Percentiles rank a stretch among this genome's conserved stretches.
These are phyloP conservation scores for Calidris pygmaea DNA, from an alignment of 2,113 vertebrate genomes.

Conservation along the genomic window DNA sequence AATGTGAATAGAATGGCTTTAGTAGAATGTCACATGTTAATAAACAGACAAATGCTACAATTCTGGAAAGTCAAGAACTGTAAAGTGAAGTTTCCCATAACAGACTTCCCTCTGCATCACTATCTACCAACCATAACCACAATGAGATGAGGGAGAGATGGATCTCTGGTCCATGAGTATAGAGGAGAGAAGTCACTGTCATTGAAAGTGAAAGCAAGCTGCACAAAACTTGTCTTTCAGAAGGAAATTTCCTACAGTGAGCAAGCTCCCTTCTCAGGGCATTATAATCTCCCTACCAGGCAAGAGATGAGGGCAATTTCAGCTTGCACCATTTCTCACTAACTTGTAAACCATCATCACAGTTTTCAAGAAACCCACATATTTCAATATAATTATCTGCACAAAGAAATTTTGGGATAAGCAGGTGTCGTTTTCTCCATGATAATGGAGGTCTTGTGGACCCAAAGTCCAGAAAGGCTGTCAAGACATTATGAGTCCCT, in stretches of 20 bases:
- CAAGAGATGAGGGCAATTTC: not conserved
- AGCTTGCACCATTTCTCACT: not conserved
- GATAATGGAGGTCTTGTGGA: too few relatives aligned
- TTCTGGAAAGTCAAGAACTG: not conserved
- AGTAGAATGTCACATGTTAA: not conserved
- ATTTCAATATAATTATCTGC: not conserved
- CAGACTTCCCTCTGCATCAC: not conserved
- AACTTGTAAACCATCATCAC: not conserved
- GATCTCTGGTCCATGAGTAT: not conserved
- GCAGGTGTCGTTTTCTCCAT: not conserved
- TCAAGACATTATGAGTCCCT: accelerated
- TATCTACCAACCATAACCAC: not conserved
- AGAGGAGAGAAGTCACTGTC: not conserved
- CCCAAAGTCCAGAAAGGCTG: not conserved
- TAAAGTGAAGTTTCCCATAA: not conserved
- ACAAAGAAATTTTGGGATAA: not conserved
- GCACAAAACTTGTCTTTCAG: not conserved
- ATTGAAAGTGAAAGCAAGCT: not conserved
- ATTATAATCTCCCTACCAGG: not conserved
- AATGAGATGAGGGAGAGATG: not conserved
- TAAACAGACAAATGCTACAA: not conserved
- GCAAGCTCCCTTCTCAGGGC: not conserved
- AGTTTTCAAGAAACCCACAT: not conserved
- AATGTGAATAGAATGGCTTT: not conserved
- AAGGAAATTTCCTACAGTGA: not conserved